phyloP scores from a whole-genome alignment of 2,888 invertebrate genomes.

The Leptopilina syphax region DNA sequence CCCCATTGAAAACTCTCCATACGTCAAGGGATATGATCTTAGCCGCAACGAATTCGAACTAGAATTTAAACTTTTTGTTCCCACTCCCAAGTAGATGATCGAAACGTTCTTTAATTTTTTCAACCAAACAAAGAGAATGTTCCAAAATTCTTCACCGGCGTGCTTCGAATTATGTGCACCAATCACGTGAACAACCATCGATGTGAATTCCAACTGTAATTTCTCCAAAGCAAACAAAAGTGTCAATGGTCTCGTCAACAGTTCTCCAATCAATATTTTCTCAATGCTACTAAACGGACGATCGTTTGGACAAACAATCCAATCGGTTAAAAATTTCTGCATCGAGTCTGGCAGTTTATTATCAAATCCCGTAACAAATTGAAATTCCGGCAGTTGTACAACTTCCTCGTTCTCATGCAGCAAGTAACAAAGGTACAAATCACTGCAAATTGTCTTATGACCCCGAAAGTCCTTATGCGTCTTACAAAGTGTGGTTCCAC shows the following conservation, averaged over 20 bases:
- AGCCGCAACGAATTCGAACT: slow-evolving; percentile 25
- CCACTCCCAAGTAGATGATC: slow-evolving; percentile 42
- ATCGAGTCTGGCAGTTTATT: not conserved
- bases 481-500: not conserved
- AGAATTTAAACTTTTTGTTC: not conserved
- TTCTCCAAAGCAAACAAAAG: slow-evolving; percentile 64
- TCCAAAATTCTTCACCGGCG: slow-evolving; percentile 66
- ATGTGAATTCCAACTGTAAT: slow-evolving; percentile 50
- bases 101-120: slow-evolving; percentile 63
- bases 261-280: slow-evolving; percentile 56
- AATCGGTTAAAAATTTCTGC: not conserved
- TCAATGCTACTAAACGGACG: not conserved
- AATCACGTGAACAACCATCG: slow-evolving; percentile 68
- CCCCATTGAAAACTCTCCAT: slow-evolving; percentile 59
- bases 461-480: not conserved
- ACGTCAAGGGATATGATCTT: slow-evolving; percentile 53
- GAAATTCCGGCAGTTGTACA: not conserved
- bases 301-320: not conserved
- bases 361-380: not conserved
- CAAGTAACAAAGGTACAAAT: not conserved
- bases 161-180: slow-evolving; percentile 70
- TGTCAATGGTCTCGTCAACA: slow-evolving; percentile 67
- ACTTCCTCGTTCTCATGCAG: not conserved
- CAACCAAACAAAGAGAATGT: slow-evolving; percentile 71
- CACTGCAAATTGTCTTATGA: not conserved